phyloP scores from a whole-genome alignment of 2,888 invertebrate genomes.

The Cephus spinipes region DNA sequence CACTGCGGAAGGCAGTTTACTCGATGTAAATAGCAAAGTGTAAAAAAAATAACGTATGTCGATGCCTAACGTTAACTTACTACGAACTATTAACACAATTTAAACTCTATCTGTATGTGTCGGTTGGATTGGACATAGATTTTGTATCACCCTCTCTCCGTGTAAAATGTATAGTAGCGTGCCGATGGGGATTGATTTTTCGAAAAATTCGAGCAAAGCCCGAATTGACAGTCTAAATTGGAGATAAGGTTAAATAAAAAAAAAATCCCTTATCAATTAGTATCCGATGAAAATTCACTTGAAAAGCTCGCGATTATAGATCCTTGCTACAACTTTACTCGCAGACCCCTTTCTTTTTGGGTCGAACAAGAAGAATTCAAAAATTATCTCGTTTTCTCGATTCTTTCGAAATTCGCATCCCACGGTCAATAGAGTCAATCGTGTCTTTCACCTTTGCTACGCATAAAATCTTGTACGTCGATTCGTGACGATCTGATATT shows the following conservation, averaged over 20 bases:
- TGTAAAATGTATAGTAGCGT: conserved; percentile 44
- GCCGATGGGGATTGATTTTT: conserved; percentile 4
- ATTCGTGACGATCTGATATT: conserved; percentile 4
- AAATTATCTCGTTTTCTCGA: too few species aligned
- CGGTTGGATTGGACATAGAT: conserved; percentile 56
- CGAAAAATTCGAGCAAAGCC: background rate
- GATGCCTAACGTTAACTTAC: conserved; percentile 32
- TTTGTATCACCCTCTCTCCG: conserved; percentile 56
- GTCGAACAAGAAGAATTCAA: too few species aligned
- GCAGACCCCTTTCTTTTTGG: too few species aligned
- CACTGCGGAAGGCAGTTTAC: conserved; percentile 20
- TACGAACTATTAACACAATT: conserved; percentile 47
- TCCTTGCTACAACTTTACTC: too few species aligned
- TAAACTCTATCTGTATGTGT: conserved; percentile 55
- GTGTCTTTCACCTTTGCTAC: conserved; percentile 50
- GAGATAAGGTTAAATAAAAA: too few species aligned
- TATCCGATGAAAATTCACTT: background rate
- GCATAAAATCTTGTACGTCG: conserved; percentile 38
- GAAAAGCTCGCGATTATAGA: background rate
- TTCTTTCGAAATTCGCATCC: conserved; percentile 22
- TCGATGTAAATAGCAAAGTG: conserved; percentile 45
- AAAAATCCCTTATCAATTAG: too few species aligned
- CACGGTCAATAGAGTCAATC: conserved; percentile 46
- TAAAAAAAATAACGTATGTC: conserved; percentile 33
- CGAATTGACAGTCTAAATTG: background rate